Conservation (phyloP, 1,140 invertebrate genomes). For the Caerostris darwini region DNA sequence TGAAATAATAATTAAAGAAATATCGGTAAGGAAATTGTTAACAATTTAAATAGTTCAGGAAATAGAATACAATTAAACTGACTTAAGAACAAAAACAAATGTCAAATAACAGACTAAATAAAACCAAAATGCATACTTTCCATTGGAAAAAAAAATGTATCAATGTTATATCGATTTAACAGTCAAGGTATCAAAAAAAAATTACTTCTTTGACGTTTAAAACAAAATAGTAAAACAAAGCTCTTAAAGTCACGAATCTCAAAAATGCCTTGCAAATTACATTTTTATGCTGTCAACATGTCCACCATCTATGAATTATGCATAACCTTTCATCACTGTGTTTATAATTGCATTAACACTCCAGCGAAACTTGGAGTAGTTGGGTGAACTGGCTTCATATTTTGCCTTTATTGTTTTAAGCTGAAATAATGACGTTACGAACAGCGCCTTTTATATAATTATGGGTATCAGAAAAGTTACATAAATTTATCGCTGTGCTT, state of each 20-base stretch:
- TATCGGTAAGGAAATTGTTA: no score
- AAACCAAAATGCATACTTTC: no score
- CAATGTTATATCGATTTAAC: no score
- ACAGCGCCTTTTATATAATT: background rate
- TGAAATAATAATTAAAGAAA: no score
- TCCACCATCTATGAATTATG: constrained; percentile 13
- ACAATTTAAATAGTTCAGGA: no score
- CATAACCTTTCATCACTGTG: constrained; percentile 27
- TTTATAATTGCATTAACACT: constrained; percentile 57
- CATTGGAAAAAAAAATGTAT: no score
- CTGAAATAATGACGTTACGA: background rate
- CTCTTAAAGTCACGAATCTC: constrained; percentile 21
- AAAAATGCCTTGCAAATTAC: background rate
- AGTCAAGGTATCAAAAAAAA: no score
- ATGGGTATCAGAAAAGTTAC: background rate
- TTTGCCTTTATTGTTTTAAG: background rate
- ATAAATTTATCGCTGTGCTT: no score
- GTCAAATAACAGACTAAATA: no score
- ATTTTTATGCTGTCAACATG: constrained; percentile 13
- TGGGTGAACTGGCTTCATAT: background rate
- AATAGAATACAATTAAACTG: no score
- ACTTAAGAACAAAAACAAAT: no score
- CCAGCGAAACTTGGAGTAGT: background rate
- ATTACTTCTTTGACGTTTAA: background rate
- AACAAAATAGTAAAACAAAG: background rate